A percentile compares a stretch with the other conserved stretches of the same genome.
Conservation (phyloP, 2,797 vertebrate genomes). For the Hemitrygon akajei region DNA sequence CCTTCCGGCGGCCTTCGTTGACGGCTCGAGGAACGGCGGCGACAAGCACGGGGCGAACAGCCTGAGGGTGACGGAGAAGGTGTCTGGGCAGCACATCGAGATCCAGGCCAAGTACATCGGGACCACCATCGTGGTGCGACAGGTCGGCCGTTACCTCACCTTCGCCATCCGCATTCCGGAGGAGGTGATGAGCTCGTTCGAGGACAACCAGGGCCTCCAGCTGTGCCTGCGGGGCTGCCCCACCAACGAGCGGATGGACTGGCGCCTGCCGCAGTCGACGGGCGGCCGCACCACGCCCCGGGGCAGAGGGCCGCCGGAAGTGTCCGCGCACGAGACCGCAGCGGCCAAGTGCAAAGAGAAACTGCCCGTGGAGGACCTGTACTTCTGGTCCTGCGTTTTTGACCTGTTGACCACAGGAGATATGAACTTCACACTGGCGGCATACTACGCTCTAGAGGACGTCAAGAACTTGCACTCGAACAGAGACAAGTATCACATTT, state of each 20-base stretch:
- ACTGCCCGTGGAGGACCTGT: slow-evolving; percentile 90
- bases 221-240: slow-evolving; percentile 89
- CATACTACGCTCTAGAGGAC: slow-evolving; percentile 92
- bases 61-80: slow-evolving; percentile 84
- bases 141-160: slow-evolving; percentile 90
- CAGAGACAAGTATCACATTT: slow-evolving; percentile 84
- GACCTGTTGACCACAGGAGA: slow-evolving; percentile 92
- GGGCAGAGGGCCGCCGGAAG: slow-evolving; percentile 41
- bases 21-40: slow-evolving; percentile 88
- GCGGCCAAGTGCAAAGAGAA: slow-evolving; percentile 84
- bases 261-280: slow-evolving; percentile 56
- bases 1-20: slow-evolving; percentile 82
- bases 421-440: slow-evolving; percentile 94
- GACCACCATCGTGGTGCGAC: slow-evolving; percentile 90
- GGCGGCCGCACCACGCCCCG: slow-evolving; percentile 43
- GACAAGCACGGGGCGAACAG: slow-evolving; percentile 84
- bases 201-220: slow-evolving; percentile 88
- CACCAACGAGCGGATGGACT: slow-evolving; percentile 79
- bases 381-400: slow-evolving; percentile 95
- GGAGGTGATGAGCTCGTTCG: slow-evolving; percentile 82
- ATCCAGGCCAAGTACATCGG: slow-evolving; percentile 94
- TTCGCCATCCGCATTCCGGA: slow-evolving; percentile 93
- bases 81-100: slow-evolving; percentile 86
- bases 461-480: slow-evolving; percentile 92
- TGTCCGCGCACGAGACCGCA: slow-evolving; percentile 77